Conservation (phyloP, 1,140 invertebrate genomes). For the Delia radicum region DNA sequence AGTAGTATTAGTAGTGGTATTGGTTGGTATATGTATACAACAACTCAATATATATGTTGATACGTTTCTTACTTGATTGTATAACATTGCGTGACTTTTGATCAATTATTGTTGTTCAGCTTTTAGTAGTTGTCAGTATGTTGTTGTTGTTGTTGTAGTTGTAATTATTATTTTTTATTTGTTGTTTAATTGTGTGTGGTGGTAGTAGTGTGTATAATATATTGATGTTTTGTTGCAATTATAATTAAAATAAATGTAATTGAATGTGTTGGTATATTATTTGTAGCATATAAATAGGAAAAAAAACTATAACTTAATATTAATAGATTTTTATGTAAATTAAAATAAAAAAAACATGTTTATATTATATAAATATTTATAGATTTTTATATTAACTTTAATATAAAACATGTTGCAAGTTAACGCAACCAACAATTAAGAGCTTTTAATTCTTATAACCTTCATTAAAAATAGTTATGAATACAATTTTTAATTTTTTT, state of each 20-base stretch:
- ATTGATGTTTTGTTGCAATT: not conserved
- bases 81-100: slow-evolving; percentile 18
- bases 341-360: no score
- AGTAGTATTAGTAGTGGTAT: not conserved
- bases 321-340: not conserved
- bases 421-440: no score
- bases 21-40: slow-evolving; percentile 11
- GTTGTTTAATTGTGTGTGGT: no score
- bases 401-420: no score
- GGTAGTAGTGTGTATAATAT: not conserved
- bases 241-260: slow-evolving; percentile 3
- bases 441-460: no score
- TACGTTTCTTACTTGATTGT: not conserved
- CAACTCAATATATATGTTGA: not conserved
- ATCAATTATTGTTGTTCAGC: slow-evolving; percentile 17
- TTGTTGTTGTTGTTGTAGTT: slow-evolving; percentile 3
- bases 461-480: no score
- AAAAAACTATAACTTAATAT: not conserved
- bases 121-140: not conserved
- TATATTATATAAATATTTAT: no score
- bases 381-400: no score
- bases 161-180: slow-evolving; percentile 2
- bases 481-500: no score
- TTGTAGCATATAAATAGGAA: not conserved
- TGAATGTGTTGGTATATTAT: not conserved